Percentiles rank a stretch among this genome's conserved stretches.
phyloP scores from a whole-genome alignment of 2,113 vertebrate species.

The Plotosus lineatus region DNA sequence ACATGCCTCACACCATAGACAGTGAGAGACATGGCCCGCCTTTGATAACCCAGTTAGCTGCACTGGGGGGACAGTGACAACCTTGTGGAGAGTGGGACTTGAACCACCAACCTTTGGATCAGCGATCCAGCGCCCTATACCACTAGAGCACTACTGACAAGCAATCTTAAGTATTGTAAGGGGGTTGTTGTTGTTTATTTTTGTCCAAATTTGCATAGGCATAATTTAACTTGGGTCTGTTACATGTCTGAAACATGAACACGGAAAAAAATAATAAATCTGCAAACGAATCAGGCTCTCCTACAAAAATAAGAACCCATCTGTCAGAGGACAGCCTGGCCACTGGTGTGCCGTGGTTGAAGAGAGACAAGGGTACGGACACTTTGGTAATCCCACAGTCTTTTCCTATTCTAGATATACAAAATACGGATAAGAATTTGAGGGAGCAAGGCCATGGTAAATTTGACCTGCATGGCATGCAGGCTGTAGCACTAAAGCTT shows the following conservation, averaged over 20 bases:
- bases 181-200: too few relatives aligned
- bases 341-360: background rate
- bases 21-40: too few relatives aligned
- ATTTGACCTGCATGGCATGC: background rate
- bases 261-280: too few relatives aligned
- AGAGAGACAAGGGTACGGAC: background rate
- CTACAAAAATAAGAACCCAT: background rate
- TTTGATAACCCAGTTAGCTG: too few relatives aligned
- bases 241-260: background rate
- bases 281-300: background rate
- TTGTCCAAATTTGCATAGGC: too few relatives aligned
- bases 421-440: background rate
- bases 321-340: background rate
- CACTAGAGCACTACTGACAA: too few relatives aligned
- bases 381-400: background rate
- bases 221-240: background rate
- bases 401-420: background rate
- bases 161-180: too few relatives aligned
- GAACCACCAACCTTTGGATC: too few relatives aligned
- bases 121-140: too few relatives aligned
- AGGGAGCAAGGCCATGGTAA: background rate
- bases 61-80: too few relatives aligned
- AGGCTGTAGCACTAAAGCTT: background rate
- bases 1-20: too few relatives aligned
- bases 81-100: too few relatives aligned